Evolutionary conservation across 2,113 vertebrate species (phyloP).

Genomic region (Rana temporaria): DNA sequence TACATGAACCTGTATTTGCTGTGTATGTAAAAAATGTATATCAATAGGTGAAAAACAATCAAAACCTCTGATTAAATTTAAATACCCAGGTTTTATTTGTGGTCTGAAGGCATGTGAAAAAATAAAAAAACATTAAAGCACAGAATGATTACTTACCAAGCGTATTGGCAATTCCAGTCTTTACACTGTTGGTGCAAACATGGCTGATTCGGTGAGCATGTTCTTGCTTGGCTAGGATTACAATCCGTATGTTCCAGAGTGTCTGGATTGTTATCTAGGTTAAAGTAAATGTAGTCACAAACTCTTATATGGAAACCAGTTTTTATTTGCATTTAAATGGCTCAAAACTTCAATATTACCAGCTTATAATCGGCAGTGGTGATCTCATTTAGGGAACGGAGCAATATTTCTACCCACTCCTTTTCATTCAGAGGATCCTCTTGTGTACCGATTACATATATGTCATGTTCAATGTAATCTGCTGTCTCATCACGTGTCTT

Average conservation of each 20-base stretch:
- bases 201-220: constrained; percentile 97
- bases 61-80: no score
- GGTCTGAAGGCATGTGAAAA: no score
- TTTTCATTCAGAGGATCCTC: constrained; percentile 91
- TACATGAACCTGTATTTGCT: no score
- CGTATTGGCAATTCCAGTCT: constrained; percentile 95
- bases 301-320: neutral
- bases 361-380: constrained; percentile 94
- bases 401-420: constrained; percentile 90
- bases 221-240: constrained; percentile 92
- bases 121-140: no score
- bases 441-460: constrained; percentile 95
- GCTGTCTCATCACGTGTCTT: constrained; percentile 93
- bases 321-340: neutral
- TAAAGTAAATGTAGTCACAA: neutral
- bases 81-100: no score
- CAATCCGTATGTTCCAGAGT: constrained; percentile 93
- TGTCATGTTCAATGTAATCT: constrained; percentile 94
- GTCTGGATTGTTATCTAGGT: constrained; percentile 88
- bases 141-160: constrained; percentile 77
- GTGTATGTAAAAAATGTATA: no score
- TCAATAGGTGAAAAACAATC: no score
- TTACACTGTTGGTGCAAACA: constrained; percentile 89
- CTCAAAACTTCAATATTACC: constrained; percentile 65
- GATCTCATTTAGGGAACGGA: constrained; percentile 84